A percentile compares a stretch with the other conserved stretches of the same genome.
These are phyloP conservation scores for Zaprionus ghesquierei DNA, from an alignment of 1,140 invertebrate genomes.

Conservation along the genomic window DNA sequence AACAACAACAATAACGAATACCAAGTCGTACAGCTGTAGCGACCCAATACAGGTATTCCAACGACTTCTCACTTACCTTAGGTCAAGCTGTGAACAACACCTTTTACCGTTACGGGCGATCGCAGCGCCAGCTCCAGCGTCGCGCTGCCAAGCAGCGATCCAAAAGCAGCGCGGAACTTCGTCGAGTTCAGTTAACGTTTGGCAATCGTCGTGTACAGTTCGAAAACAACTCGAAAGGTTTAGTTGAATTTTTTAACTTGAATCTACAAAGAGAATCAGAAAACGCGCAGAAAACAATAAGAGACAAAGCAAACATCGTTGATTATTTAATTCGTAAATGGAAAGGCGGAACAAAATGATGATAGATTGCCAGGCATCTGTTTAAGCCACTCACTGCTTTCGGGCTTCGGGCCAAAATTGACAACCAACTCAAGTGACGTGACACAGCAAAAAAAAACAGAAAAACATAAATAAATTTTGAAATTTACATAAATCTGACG, in stretches of 20 bases:
- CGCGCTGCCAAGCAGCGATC: background rate
- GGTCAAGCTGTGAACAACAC: slow-evolving; percentile 50
- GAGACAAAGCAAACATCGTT: background rate
- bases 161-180: background rate
- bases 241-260: background rate
- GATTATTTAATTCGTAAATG: background rate
- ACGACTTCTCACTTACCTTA: slow-evolving; percentile 56
- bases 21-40: background rate
- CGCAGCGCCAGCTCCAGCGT: slow-evolving; percentile 1
- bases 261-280: slow-evolving; percentile 25
- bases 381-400: slow-evolving; percentile 12
- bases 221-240: slow-evolving; percentile 3
- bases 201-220: slow-evolving; percentile 61
- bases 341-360: slow-evolving; percentile 12
- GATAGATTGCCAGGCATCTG: slow-evolving; percentile 20
- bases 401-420: background rate
- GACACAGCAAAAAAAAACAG: slow-evolving; percentile 2
- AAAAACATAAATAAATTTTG: background rate
- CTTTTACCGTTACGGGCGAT: slow-evolving; percentile 46
- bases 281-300: background rate
- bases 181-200: slow-evolving; percentile 60
- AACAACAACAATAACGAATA: slow-evolving; percentile 2
- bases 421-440: slow-evolving; percentile 16
- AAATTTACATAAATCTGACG: background rate
- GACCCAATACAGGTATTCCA: slow-evolving; percentile 34